Conservation (phyloP, 92 coral and sea anemone genomes). For the Zoanthus gigantus region DNA sequence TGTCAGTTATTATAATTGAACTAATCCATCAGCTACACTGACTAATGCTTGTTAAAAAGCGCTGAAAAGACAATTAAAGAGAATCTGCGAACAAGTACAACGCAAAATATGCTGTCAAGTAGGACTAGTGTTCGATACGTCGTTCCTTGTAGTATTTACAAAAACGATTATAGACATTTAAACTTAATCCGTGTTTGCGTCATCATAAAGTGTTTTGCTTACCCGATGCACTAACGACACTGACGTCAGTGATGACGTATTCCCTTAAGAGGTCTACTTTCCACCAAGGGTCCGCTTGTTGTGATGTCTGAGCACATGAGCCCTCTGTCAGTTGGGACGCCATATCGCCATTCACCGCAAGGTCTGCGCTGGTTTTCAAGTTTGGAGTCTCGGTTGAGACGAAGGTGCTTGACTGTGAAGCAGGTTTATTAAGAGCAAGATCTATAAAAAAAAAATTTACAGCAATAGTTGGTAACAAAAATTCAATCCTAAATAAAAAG, state of each 20-base stretch:
- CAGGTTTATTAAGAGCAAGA: constrained; percentile 73
- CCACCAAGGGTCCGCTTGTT: constrained; percentile 88
- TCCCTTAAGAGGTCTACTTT: constrained; percentile 73
- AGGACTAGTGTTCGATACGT: too few relatives aligned
- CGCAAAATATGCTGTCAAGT: too few relatives aligned
- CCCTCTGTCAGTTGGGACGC: constrained; percentile 63
- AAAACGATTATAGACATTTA: too few relatives aligned
- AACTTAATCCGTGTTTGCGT: too few relatives aligned
- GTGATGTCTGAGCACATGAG: constrained; percentile 75
- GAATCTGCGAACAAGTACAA: too few relatives aligned
- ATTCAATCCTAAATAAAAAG: background rate
- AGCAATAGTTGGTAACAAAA: background rate
- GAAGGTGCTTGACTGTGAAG: constrained; percentile 74
- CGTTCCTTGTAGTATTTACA: too few relatives aligned
- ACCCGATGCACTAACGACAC: constrained; percentile 81
- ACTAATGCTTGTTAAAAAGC: too few relatives aligned
- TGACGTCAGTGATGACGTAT: constrained; percentile 81
- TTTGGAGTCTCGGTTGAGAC: constrained; percentile 31
- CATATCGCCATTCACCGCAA: constrained; percentile 86
- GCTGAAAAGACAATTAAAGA: too few relatives aligned
- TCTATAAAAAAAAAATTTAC: constrained; percentile 34
- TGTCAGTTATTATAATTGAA: too few relatives aligned
- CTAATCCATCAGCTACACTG: too few relatives aligned
- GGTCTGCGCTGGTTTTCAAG: constrained; percentile 59
- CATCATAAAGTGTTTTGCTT: background rate